Evolutionary conservation across 2,113 vertebrate genomes (phyloP), one percentile per base, ranked within the genome.

Genomic region (Callocephalon fimbriatum): DNA sequence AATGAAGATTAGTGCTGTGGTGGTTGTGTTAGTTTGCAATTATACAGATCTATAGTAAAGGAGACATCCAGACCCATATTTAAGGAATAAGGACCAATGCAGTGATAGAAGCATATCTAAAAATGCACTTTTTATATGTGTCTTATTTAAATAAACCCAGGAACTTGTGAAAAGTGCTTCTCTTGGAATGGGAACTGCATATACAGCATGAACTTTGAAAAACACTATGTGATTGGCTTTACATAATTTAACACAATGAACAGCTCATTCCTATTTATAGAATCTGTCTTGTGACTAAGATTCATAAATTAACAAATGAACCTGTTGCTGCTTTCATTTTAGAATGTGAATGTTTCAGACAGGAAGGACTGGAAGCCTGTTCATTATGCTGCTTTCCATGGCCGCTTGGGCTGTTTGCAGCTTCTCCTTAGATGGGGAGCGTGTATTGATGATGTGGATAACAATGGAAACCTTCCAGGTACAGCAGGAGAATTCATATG

Each of bases 301-400:
- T 62, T 92, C 80, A 73, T 89, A 74, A 85, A 42, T 56, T 72
- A 96, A 80, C 15, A 7, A 81, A 96, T 93, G 81, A 92, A 94
- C 70, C 27, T 90, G 56, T n/a, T 58, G 51, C 85, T 95, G 87
- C 85, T 97, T 95, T 90, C 51, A 1, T 79, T 97, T 53, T 83
- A 99, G 98, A 97, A 98, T 61, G 96, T 96, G 10, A 97, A 98
- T 23, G 45, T 95, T 91, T 92, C 97, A 45, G 98, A 99, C 79
- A 96, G 78, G 68, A 98, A 95, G 65, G 98, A 97, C 42, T 99
- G 98, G 98, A 98, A 92, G 48, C 98, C 98, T 56, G 91, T 98
- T 53, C 98, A 99, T 93, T 98, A 98, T 25, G 98, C 98, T 83
- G 97, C 98, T 50, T 99, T 99, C 86, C 98, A 99, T 6, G 98